Percentiles rank a stretch among this genome's conserved stretches.
These are phyloP conservation scores for Acomys russatus DNA, from an alignment of 2,797 vertebrate species.

Conservation along the genomic window DNA sequence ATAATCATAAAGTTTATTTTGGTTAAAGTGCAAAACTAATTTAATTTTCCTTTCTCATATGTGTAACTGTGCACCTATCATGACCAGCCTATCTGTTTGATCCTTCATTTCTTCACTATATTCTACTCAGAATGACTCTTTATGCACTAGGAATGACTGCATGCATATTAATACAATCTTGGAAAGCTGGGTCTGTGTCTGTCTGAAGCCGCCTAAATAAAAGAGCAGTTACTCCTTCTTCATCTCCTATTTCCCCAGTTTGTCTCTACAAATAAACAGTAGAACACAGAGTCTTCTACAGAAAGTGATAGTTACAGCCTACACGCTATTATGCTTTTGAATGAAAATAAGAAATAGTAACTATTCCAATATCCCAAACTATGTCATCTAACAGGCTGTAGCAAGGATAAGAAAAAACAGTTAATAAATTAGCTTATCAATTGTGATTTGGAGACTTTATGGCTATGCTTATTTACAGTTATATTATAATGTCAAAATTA, in stretches of 20 bases:
- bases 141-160: too few relatives aligned
- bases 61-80: neutral
- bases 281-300: neutral
- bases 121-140: neutral
- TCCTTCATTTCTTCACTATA: neutral
- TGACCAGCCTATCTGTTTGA: neutral
- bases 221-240: accelerated
- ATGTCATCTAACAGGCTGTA: neutral
- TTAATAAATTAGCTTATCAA: neutral
- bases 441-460: neutral
- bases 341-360: neutral
- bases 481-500: neutral
- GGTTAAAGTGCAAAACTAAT: neutral
- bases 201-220: neutral
- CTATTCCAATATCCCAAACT: neutral
- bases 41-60: neutral
- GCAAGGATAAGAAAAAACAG: neutral
- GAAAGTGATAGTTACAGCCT: neutral
- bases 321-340: accelerated
- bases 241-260: neutral
- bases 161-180: neutral
- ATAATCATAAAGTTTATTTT: neutral
- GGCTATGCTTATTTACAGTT: neutral
- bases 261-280: neutral
- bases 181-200: accelerated